phyloP scores from a whole-genome alignment of 2,888 invertebrate genomes.

The Panopea generosa region DNA sequence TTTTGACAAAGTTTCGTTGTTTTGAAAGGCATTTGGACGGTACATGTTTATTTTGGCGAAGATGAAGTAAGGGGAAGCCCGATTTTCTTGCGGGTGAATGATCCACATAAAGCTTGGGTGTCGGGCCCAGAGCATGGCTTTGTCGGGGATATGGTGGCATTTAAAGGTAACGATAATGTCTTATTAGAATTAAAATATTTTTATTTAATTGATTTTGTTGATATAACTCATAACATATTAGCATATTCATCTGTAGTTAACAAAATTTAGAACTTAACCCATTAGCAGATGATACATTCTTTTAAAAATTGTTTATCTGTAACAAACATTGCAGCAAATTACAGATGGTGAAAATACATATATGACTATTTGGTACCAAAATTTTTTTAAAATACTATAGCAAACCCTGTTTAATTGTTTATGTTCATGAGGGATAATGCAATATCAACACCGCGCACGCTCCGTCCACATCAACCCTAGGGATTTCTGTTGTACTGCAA shows the following conservation, averaged over 20 bases:
- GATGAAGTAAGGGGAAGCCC: conserved; percentile 92
- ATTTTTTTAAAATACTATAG: too few species aligned
- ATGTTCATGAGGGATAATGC: too few species aligned
- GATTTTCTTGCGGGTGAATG: conserved; percentile 88
- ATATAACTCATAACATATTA: background rate
- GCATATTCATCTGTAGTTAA: background rate
- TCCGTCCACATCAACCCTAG: too few species aligned
- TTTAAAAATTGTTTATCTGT: too few species aligned
- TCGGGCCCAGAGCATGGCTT: conserved; percentile 85
- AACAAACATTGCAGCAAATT: too few species aligned
- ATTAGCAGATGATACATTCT: too few species aligned
- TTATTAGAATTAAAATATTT: background rate
- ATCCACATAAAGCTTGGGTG: conserved; percentile 85
- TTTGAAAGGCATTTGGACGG: conserved; percentile 79
- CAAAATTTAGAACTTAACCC: background rate
- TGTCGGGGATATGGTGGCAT: conserved; percentile 85
- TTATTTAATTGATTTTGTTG: background rate
- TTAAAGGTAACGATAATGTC: conserved; percentile 82
- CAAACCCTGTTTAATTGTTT: too few species aligned
- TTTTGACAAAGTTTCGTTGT: too few species aligned
- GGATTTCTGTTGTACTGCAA: too few species aligned
- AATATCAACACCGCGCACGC: too few species aligned
- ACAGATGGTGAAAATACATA: too few species aligned
- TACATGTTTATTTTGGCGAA: conserved; percentile 87
- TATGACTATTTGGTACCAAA: too few species aligned